phyloP scores from a whole-genome alignment of 1,140 invertebrate species.

The Chrysopa pallens region DNA sequence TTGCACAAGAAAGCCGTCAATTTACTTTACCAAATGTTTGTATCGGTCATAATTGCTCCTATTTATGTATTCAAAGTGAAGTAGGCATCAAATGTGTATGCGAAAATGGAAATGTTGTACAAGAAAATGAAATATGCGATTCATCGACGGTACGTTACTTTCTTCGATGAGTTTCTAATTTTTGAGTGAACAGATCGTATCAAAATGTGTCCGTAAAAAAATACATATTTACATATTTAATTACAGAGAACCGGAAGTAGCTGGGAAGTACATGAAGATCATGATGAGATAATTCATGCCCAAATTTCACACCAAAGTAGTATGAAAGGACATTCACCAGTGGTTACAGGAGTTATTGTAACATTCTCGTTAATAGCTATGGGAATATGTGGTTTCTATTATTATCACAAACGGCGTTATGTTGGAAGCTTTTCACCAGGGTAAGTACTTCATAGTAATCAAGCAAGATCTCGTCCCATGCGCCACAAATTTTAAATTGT shows the following conservation, averaged over 20 bases:
- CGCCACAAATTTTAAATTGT: too few species aligned
- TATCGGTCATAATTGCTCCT: constrained; percentile 23
- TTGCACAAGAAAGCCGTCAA: constrained; percentile 34
- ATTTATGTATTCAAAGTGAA: constrained; percentile 31
- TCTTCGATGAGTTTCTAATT: too few species aligned
- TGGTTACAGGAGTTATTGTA: not conserved
- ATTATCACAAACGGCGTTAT: not conserved
- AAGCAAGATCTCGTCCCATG: too few species aligned
- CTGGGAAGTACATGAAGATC: too few species aligned
- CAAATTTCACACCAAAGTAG: not conserved
- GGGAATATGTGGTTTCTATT: not conserved
- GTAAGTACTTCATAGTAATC: not conserved
- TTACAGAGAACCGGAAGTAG: not conserved
- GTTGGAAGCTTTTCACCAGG: not conserved
- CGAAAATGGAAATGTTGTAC: constrained; percentile 22
- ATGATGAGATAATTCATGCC: not conserved
- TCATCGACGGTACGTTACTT: not conserved
- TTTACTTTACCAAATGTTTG: constrained; percentile 26
- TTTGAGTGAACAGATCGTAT: too few species aligned
- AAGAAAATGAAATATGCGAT: constrained; percentile 16
- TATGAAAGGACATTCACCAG: not conserved
- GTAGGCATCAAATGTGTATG: constrained; percentile 32
- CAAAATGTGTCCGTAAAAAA: too few species aligned
- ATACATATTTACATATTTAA: not conserved
- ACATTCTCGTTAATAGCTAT: not conserved